Evolutionary conservation across 2,113 vertebrate genomes (phyloP).

Genomic region (Alces alces): DNA sequence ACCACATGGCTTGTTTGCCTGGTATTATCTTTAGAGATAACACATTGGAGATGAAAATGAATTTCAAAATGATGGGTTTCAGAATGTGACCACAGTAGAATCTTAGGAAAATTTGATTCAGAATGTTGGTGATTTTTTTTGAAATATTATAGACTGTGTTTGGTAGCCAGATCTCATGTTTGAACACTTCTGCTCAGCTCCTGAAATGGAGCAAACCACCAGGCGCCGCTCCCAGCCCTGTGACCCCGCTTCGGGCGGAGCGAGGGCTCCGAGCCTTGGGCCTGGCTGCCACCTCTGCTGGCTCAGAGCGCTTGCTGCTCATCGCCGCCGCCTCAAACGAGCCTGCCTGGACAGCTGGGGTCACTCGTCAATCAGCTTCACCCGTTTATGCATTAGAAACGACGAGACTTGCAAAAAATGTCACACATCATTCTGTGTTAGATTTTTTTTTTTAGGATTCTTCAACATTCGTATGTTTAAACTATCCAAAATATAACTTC

Average conservation of each 20-base stretch:
- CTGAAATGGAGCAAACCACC: not conserved
- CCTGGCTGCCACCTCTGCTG: not conserved
- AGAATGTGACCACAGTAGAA: not conserved
- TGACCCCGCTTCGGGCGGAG: not conserved
- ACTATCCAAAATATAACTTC: constrained; percentile 2
- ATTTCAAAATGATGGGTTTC: not conserved
- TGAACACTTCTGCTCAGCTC: not conserved
- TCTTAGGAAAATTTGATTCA: not conserved
- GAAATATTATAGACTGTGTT: not conserved
- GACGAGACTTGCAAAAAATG: not conserved
- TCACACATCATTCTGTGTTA: not conserved
- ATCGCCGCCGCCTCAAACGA: no score
- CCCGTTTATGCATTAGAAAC: not conserved
- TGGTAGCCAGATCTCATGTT: not conserved
- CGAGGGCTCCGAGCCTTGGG: not conserved
- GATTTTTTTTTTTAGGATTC: not conserved
- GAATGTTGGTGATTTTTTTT: not conserved
- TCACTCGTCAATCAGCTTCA: not conserved
- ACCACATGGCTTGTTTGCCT: not conserved
- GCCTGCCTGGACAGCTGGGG: not conserved
- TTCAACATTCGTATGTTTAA: not conserved
- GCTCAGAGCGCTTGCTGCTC: not conserved
- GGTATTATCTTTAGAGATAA: not conserved
- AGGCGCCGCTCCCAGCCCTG: not conserved
- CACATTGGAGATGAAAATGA: not conserved